A percentile compares a stretch with the other conserved stretches of the same genome.
These are phyloP conservation scores for Tolmerus cingulatus DNA, from an alignment of 2,888 invertebrate genomes.

Conservation along the genomic window DNA sequence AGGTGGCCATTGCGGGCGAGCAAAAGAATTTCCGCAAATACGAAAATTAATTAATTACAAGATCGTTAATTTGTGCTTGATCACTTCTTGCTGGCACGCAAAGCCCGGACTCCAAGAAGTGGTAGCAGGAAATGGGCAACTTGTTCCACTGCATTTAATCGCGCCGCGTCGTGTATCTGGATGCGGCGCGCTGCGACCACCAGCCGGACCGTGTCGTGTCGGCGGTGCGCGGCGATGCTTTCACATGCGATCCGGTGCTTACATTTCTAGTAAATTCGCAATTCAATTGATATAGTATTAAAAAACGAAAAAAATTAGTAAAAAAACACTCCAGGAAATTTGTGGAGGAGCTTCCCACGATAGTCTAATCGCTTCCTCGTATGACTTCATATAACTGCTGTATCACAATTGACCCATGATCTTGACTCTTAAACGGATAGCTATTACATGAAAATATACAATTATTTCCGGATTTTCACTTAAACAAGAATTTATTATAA, in stretches of 20 bases:
- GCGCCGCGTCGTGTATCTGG: neutral
- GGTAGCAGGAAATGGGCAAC: slow-evolving; percentile 9
- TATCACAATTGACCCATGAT: neutral
- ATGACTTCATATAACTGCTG: neutral
- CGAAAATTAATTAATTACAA: slow-evolving; percentile 20
- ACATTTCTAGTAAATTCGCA: neutral
- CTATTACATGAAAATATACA: neutral
- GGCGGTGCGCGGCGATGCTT: neutral
- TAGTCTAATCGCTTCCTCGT: neutral
- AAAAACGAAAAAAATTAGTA: neutral
- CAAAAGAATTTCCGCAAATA: slow-evolving; percentile 20
- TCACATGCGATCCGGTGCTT: neutral
- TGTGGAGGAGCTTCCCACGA: neutral
- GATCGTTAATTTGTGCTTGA: neutral
- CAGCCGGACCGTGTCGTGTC: neutral
- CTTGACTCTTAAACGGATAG: neutral
- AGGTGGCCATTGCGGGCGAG: neutral
- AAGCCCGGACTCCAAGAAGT: neutral
- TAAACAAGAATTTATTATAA: neutral
- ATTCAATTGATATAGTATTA: neutral
- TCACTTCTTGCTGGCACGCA: neutral
- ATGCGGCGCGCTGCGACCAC: neutral
- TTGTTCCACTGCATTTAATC: slow-evolving; percentile 9
- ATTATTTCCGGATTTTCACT: neutral
- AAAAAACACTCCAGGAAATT: neutral